Evolutionary conservation across 2,113 vertebrate genomes (phyloP).

Genomic region (Toxotes chatareus): DNA sequence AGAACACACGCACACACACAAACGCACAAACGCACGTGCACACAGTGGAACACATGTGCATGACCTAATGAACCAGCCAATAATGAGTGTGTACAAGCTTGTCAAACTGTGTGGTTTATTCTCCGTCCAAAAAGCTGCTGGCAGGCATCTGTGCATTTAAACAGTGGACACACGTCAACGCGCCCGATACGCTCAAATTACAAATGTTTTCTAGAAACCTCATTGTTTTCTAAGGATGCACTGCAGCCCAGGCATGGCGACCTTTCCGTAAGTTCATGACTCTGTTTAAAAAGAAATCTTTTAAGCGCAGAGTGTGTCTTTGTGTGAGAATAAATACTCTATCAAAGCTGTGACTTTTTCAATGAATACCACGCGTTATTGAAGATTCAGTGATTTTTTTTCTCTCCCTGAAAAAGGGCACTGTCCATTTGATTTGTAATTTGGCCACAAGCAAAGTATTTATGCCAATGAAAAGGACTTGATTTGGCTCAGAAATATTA

Average conservation of each 20-base stretch:
- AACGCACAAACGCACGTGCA: not conserved
- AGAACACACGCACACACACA: not conserved
- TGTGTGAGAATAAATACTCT: slow-evolving; percentile 24
- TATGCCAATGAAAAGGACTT: slow-evolving; percentile 28
- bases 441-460: slow-evolving; percentile 21
- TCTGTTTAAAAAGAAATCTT: not conserved
- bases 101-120: slow-evolving; percentile 31
- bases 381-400: slow-evolving; percentile 1
- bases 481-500: slow-evolving; percentile 33
- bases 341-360: slow-evolving; percentile 10
- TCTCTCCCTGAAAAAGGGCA: not conserved
- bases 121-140: slow-evolving; percentile 30
- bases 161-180: not conserved
- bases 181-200: slow-evolving; percentile 5
- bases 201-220: slow-evolving; percentile 6
- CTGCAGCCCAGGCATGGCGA: not conserved
- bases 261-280: not conserved
- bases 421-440: slow-evolving; percentile 48
- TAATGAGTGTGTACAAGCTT: slow-evolving; percentile 34
- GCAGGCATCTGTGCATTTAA: slow-evolving; percentile 31
- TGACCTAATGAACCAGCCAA: slow-evolving; percentile 48
- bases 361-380: slow-evolving; percentile 15
- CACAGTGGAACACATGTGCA: slow-evolving; percentile 24
- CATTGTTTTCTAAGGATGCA: not conserved
- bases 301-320: not conserved